phyloP scores from a whole-genome alignment of 2,113 vertebrate genomes.

The Nothocercus julius region DNA sequence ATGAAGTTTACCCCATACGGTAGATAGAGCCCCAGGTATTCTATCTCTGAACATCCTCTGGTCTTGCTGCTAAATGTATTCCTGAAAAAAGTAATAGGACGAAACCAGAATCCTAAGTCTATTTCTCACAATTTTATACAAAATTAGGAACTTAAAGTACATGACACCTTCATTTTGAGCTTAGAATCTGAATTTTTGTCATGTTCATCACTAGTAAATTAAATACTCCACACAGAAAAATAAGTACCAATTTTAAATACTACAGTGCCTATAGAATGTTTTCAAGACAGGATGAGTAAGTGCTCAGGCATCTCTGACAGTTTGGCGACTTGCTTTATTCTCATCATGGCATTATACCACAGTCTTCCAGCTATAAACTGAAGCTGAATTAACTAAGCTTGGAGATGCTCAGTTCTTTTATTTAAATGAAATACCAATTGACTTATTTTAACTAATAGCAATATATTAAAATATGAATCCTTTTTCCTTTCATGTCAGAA shows the following conservation, averaged over 20 bases:
- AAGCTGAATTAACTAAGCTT: not conserved
- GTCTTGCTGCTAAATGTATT: not conserved
- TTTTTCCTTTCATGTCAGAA: not conserved
- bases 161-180: not conserved
- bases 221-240: not conserved
- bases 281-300: not conserved
- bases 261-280: not conserved
- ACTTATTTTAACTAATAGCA: not conserved
- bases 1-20: not conserved
- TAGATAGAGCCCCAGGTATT: not conserved
- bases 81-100: not conserved
- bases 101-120: not conserved
- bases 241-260: not conserved
- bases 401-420: not conserved
- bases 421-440: not conserved
- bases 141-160: not conserved
- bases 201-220: not conserved
- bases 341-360: not conserved
- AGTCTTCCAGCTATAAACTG: not conserved
- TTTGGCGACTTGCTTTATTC: not conserved
- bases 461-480: not conserved
- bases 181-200: not conserved
- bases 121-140: not conserved
- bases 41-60: not conserved
- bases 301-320: not conserved